Base-by-base conservation (phyloP, 2,888 invertebrate genomes). In the Idaea dimidiata region DNA sequence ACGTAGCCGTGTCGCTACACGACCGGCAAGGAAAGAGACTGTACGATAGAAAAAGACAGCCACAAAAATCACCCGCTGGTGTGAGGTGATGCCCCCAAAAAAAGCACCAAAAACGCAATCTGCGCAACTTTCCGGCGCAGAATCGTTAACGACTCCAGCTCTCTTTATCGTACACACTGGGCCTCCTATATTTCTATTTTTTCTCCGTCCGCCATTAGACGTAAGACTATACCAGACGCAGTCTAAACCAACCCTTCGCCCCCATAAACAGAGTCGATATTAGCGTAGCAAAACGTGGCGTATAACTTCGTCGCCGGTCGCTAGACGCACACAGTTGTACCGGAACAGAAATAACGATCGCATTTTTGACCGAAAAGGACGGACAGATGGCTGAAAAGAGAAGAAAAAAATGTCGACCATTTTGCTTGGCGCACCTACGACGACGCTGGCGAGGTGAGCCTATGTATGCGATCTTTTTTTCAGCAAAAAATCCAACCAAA, bases 301-400 rank as follows among this genome's bases (percentile, higher is more conserved):
- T 72, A 83, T 91, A 85, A 74, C 79, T 81, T 79, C 69, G 74
- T 76, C 79, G 79, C 66, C 75, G 78, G 79, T 68, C 82, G 81
- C 80, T 80, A 79, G 81, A 91, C 91, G 86, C 92, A 92, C 91
- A 92, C 92, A 91, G 72, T 80, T 80, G 81, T 86, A 86, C 88
- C 91, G 90, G 90, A 91, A 92, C 91, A 91, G 92, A 93, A 93
- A 93, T 93, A 93, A 93, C 93, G 93, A 93, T 93, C 93, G 93
- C 90, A 89, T 92, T 92, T 92, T 92, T 92, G 92, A 87, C 90
- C 86, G 92, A 92, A 91, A 91, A 91, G 92, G 92, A 92, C 91
- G 85, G 92, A 91, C 89, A 91, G 89, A 91, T 91, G 89, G 89
- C 84, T 89, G 89, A 92, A 92, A 92, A 92, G 91, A 91, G 91